Evolutionary conservation across 2,113 vertebrate species (phyloP), one percentile per base, ranked within the genome.

Genomic region (Epinephelus fuscoguttatus): DNA sequence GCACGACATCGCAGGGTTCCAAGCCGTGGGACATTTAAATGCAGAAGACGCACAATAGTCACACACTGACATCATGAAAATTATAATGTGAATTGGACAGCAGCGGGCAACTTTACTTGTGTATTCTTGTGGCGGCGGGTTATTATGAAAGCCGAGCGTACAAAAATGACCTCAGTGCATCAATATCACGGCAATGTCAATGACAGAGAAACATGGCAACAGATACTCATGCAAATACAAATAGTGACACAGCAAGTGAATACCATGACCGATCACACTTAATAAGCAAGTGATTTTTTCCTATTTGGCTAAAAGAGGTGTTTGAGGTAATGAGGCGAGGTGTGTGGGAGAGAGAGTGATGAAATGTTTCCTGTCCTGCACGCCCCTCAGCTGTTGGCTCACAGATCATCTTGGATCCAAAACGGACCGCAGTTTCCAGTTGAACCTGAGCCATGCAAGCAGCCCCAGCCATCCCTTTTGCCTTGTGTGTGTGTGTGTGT

Each of bases 371-470:
- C 80, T 89, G 85, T 90, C 80, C 82, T 64, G 85, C 75, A 61
- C 69, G 61, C 75, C 83, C 78, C 78, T 90, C 86, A 80, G 84
- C 79, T 84, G 90, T 89, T 93, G 84, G 92, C 91, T 84, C 68
- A 19, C 84, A 57, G 53, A 87, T 86, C 56, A 78, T 88, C 88
- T 90, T 94, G 90, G 91, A 93, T 82, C 62, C 69, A 71, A 89
- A 93, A 88, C 84, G 81, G 75, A 50, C 18, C 33, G 6, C 81
- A 64, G 80, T 82, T 94, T 95, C 93, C 93, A 95, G 89, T 84
- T 95, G 91, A 94, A 92, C 84, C 62, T 14, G 57, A 88, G 91
- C 92, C 93, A 93, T 85, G 84, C 72, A 69, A 74, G 76, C 87
- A 70, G 85, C 75, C 72, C 68, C 57, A 47, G 75, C 60, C 81